Conservation (phyloP, 1,140 invertebrate species). For the Zaprionus vittiger region DNA sequence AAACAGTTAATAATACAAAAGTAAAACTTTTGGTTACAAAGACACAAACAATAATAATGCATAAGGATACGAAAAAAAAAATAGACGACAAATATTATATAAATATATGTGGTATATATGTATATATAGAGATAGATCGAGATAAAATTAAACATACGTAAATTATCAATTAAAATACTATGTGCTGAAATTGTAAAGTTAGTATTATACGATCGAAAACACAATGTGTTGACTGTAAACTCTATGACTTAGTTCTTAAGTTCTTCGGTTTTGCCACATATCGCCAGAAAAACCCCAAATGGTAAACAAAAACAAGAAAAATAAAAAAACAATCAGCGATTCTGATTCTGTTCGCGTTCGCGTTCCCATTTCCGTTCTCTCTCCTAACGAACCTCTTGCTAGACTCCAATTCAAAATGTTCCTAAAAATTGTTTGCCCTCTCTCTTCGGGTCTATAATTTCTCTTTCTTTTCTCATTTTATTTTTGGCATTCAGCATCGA, state of each 20-base stretch:
- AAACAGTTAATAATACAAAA: conserved; percentile 29
- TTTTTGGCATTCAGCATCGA: conserved; percentile 47
- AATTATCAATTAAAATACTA: conserved; percentile 41
- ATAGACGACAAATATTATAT: conserved; percentile 5
- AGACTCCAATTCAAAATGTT: conserved; percentile 1
- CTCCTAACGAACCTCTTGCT: background rate
- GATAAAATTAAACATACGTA: conserved; percentile 22
- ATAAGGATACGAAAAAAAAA: background rate
- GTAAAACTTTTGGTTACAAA: conserved; percentile 51
- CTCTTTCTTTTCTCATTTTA: conserved; percentile 8
- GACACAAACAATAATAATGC: conserved; percentile 41
- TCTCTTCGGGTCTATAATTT: background rate
- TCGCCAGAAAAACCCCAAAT: conserved; percentile 5
- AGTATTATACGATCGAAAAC: conserved; percentile 44
- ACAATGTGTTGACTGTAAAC: conserved; percentile 62
- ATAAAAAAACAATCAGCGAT: conserved; percentile 13
- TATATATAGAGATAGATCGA: conserved; percentile 13
- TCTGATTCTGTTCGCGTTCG: background rate
- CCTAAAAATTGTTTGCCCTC: conserved; percentile 16
- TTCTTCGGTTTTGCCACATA: conserved; percentile 35
- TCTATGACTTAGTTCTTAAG: conserved; percentile 78
- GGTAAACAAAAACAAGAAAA: conserved; percentile 14
- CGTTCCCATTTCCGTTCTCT: background rate
- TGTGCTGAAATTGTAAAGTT: conserved; percentile 57
- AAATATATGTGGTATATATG: conserved; percentile 16